Evolutionary conservation across 2,113 vertebrate genomes (phyloP).

Genomic region (Periophthalmus modestus): DNA sequence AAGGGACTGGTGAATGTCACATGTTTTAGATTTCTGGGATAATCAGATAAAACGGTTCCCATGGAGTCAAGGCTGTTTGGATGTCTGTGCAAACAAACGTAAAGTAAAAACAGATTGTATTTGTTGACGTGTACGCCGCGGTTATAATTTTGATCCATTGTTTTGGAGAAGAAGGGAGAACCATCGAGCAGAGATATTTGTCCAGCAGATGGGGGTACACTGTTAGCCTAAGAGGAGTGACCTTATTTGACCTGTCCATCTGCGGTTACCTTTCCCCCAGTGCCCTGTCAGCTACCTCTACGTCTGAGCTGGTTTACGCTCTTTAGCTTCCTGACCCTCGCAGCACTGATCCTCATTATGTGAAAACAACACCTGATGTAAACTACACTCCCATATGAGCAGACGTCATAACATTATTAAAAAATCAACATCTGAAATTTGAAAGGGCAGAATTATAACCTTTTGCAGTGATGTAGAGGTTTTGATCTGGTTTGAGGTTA

Average conservation of each 20-base stretch:
- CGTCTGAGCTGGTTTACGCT: neutral
- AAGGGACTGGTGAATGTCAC: neutral
- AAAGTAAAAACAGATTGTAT: neutral
- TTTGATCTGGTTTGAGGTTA: neutral
- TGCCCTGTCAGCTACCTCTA: neutral
- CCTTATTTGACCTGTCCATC: constrained; percentile 2
- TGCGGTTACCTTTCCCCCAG: constrained; percentile 19
- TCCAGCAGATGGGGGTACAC: constrained; percentile 43
- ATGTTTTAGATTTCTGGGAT: constrained; percentile 1
- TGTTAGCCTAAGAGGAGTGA: constrained; percentile 21
- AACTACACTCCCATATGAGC: neutral
- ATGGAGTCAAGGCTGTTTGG: neutral
- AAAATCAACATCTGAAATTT: neutral
- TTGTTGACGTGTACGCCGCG: neutral
- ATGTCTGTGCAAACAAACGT: neutral
- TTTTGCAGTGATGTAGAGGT: neutral
- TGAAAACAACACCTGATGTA: neutral
- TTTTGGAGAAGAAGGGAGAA: neutral
- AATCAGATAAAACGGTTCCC: neutral
- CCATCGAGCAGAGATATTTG: neutral
- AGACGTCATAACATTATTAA: neutral
- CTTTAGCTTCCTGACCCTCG: neutral
- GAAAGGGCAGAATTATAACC: too few species aligned
- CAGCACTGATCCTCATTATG: neutral
- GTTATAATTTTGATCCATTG: neutral